Evolutionary conservation across 2,113 vertebrate genomes (phyloP).

Genomic region (Equus quagga): DNA sequence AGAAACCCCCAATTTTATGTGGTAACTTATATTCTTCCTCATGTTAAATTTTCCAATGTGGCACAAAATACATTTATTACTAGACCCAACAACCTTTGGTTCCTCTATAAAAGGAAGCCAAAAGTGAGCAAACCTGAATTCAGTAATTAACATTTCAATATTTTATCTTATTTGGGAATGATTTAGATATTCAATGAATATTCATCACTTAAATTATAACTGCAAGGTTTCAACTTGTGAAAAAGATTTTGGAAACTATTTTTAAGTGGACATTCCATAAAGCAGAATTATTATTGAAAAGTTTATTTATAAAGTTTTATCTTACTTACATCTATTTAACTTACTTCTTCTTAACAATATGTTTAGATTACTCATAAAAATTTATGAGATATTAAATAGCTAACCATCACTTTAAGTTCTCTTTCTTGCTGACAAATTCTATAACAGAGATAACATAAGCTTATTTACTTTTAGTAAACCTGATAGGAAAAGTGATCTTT

Average conservation of each 20-base stretch:
- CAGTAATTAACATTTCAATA: not conserved
- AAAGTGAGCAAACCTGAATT: not conserved
- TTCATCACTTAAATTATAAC: not conserved
- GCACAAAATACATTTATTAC: not conserved
- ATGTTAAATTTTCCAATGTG: not conserved
- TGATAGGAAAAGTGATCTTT: not conserved
- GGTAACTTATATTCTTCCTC: not conserved
- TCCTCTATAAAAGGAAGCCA: not conserved
- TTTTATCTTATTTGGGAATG: not conserved
- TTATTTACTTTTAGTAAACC: not conserved
- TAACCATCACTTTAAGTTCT: not conserved
- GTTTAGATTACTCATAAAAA: not conserved
- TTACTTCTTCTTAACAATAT: not conserved
- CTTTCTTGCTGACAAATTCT: not conserved
- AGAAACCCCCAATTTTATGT: too few relatives aligned
- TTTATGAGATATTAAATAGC: not conserved
- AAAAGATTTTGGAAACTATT: not conserved
- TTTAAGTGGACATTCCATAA: not conserved
- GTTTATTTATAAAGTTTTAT: not conserved
- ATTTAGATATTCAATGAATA: not conserved
- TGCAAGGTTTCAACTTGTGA: not conserved
- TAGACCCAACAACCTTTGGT: not conserved
- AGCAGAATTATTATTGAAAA: not conserved
- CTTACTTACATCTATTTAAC: not conserved
- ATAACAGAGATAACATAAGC: not conserved